phyloP scores from a whole-genome alignment of 2,888 invertebrate genomes.

The Polydrusus tereticollis region DNA sequence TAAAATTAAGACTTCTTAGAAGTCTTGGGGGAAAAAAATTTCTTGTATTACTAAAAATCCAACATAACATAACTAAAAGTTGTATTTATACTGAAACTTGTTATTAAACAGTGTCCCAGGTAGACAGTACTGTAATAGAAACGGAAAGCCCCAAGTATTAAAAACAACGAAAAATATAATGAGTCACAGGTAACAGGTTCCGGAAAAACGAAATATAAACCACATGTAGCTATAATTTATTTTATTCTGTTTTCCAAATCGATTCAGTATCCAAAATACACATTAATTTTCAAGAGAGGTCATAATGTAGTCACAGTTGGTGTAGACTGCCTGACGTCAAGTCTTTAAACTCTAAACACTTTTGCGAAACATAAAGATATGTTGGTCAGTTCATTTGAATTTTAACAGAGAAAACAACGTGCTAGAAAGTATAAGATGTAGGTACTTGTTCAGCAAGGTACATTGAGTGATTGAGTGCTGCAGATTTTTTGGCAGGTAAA shows the following conservation, averaged over 20 bases:
- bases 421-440: not conserved
- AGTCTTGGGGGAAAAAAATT: not conserved
- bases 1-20: not conserved
- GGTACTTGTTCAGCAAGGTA: not conserved
- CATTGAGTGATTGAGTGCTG: no score
- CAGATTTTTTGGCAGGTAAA: no score
- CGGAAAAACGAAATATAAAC: slow-evolving; percentile 17
- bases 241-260: slow-evolving; percentile 14
- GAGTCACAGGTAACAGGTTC: not conserved
- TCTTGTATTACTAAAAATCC: not conserved
- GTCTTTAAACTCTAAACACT: slow-evolving; percentile 30
- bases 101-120: no score
- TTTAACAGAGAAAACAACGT: not conserved
- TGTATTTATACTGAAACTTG: no score
- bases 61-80: not conserved
- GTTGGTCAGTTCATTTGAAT: slow-evolving; percentile 9
- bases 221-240: slow-evolving; percentile 6
- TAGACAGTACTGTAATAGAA: no score
- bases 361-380: slow-evolving; percentile 26
- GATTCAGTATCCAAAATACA: slow-evolving; percentile 24
- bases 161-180: not conserved
- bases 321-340: slow-evolving; percentile 38
- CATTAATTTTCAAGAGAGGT: slow-evolving; percentile 17
- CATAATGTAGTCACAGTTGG: slow-evolving; percentile 16
- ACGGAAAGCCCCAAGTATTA: not conserved